Evolutionary conservation across 1,140 invertebrate genomes (phyloP).

Genomic region (Orchestia grillus): DNA sequence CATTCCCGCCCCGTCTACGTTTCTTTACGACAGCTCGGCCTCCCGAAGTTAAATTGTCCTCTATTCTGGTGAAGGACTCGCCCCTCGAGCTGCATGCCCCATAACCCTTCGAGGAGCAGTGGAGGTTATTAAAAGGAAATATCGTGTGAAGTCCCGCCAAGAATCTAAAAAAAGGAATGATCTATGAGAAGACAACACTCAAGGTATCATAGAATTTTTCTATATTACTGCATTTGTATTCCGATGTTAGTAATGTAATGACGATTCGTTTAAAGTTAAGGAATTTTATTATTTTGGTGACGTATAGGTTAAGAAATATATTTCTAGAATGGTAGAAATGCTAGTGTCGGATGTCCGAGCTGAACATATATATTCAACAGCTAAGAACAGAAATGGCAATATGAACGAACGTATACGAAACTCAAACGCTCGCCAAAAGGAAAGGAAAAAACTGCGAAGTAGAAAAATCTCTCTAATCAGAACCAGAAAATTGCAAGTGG

Average conservation of each 20-base stretch:
- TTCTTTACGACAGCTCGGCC: neutral
- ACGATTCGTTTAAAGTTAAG: neutral
- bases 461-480: neutral
- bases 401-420: neutral
- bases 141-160: neutral
- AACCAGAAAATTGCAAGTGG: neutral
- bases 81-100: neutral
- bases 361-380: too few species aligned
- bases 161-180: neutral
- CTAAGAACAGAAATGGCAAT: neutral
- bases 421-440: neutral
- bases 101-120: neutral
- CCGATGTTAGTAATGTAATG: neutral
- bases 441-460: neutral
- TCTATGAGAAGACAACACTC: neutral
- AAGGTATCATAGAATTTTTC: neutral
- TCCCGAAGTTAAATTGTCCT: conserved; percentile 7
- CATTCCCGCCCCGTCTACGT: neutral
- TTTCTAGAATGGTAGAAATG: neutral
- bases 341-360: neutral
- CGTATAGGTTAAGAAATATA: neutral
- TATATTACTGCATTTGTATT: neutral
- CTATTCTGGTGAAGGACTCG: neutral
- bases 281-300: neutral
- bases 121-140: neutral